phyloP scores from a whole-genome alignment of 2,888 invertebrate genomes.

The Hesperia comma region DNA sequence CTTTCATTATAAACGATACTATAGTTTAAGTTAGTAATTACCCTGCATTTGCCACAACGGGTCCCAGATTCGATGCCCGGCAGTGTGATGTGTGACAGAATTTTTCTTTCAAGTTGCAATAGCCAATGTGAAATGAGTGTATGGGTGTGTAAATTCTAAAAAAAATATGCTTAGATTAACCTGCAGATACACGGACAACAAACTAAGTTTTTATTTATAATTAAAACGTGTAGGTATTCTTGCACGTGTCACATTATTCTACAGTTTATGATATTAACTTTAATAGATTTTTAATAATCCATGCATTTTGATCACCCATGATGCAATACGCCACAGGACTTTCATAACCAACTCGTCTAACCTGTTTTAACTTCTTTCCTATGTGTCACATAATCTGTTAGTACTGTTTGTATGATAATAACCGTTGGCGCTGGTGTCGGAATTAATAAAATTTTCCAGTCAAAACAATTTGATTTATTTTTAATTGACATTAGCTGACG shows the following conservation, averaged over 20 bases:
- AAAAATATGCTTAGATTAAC: no score
- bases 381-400: not conserved
- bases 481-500: not conserved
- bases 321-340: slow-evolving; percentile 20
- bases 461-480: slow-evolving; percentile 5
- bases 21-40: no score
- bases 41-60: no score
- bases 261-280: not conserved
- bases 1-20: no score
- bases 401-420: not conserved
- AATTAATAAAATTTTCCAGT: not conserved
- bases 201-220: not conserved
- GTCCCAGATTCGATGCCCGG: no score
- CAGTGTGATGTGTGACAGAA: no score
- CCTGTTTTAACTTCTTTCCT: slow-evolving; percentile 8
- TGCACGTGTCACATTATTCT: slow-evolving; percentile 5
- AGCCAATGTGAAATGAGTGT: no score
- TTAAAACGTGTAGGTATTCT: not conserved
- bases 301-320: slow-evolving; percentile 31
- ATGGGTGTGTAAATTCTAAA: no score
- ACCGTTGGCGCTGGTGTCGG: not conserved
- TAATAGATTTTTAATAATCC: slow-evolving; percentile 1
- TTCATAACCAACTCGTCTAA: slow-evolving; percentile 23
- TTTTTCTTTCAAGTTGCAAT: no score
- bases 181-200: not conserved